Evolutionary conservation across 2,888 invertebrate species (phyloP), one percentile per base, ranked within the genome.

Genomic region (Latrodectus hesperus): DNA sequence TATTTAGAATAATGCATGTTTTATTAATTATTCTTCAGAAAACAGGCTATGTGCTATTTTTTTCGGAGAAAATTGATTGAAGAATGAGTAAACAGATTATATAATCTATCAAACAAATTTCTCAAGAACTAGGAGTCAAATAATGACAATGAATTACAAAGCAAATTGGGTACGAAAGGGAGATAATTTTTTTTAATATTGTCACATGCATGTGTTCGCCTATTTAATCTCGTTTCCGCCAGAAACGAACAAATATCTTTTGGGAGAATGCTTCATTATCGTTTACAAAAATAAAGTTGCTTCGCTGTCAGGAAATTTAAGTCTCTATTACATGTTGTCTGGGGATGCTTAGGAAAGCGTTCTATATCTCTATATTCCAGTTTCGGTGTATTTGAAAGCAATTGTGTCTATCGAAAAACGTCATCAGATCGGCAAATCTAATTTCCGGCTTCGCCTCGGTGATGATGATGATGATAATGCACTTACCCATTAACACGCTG

Each of bases 391-490:
- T 17, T 17, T 17, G 17, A 68, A 68, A 17, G 67, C 65, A 60
- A 65, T 73, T 67, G 77, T 38, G 1, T 17, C 65, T 67, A 60
- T 64, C 73, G 67, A 78, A 84, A 78, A 84, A 78, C 73, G 65
- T 67, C 77, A 72, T 53, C 77, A 67, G 71, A 14, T 53, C 64
- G 51, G 64, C 38, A 78, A 84, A 84, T 77, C 84, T 84, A 84
- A 84, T 84, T 84, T 84, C 77, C 84, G 71, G 76, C 26, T 16
- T 74, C 11, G 73, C 76, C 64, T 68, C 16, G 49, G 51, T 51
- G 83, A 76, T 77, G 73, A 73, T 81, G 81, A 84, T 67, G 77
- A 71, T 72, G 74, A 78, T 84, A 74, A 84, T 84, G 84, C 84
- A 60, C 67, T 84, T 74, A 65, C 17, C 73, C 84, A 79, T 84